Percentiles rank a stretch among this genome's conserved stretches.
These are phyloP conservation scores for Epiperipatus broadwayi DNA, from an alignment of 2,888 invertebrate genomes.

Conservation along the genomic window DNA sequence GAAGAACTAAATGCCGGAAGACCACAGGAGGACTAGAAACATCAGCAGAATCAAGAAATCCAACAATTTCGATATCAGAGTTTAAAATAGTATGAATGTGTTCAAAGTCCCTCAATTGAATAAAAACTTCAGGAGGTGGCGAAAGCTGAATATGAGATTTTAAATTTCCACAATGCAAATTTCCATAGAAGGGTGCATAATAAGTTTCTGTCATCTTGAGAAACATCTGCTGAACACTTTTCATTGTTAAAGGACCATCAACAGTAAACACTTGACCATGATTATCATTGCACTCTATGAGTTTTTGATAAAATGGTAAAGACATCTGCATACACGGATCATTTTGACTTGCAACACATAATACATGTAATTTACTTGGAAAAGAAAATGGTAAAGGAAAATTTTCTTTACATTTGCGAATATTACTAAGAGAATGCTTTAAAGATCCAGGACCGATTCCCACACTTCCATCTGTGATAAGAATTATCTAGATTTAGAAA, in stretches of 20 bases:
- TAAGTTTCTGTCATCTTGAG: constrained; percentile 48
- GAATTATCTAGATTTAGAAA: too few relatives aligned
- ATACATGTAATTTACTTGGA: constrained; percentile 50
- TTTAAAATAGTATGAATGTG: constrained; percentile 42
- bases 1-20: constrained; percentile 65
- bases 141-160: constrained; percentile 49
- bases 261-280: constrained; percentile 38
- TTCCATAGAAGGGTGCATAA: constrained; percentile 50
- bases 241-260: constrained; percentile 22
- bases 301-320: constrained; percentile 52
- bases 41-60: constrained; percentile 68
- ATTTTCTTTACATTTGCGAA: constrained; percentile 20
- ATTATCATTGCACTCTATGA: constrained; percentile 52
- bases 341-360: constrained; percentile 27
- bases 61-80: constrained; percentile 57
- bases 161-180: constrained; percentile 51
- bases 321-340: constrained; percentile 32
- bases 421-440: constrained; percentile 32
- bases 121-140: constrained; percentile 45
- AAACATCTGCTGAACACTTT: constrained; percentile 37
- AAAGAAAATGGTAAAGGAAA: constrained; percentile 58
- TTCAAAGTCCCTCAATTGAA: constrained; percentile 36
- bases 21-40: constrained; percentile 75
- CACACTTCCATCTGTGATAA: constrained; percentile 54
- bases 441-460: constrained; percentile 46